A percentile compares a stretch with the other conserved stretches of the same genome.
phyloP scores from a whole-genome alignment of 2,113 vertebrate genomes.

The Perca schrenkii region DNA sequence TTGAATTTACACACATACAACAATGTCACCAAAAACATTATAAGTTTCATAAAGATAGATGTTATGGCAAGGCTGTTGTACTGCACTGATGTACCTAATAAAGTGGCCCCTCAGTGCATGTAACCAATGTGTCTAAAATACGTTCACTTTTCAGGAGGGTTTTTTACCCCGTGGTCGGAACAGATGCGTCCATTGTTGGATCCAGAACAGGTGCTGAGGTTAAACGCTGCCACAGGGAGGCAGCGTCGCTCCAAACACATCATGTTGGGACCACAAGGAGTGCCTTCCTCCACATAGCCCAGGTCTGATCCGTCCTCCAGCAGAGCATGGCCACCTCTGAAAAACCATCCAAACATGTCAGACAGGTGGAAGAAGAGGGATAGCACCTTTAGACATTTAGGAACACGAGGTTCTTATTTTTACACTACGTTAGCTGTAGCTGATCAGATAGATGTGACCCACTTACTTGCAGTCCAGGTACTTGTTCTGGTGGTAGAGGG shows the following conservation, averaged over 20 bases:
- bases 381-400: not conserved
- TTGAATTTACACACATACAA: too few species aligned
- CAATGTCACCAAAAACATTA: not conserved
- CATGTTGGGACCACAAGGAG: conserved; percentile 95
- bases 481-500: conserved; percentile 94
- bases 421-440: not conserved
- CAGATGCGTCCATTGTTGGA: conserved; percentile 88
- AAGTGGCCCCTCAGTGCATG: not conserved
- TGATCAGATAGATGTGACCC: not conserved
- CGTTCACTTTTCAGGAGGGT: not conserved
- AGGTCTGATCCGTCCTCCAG: conserved; percentile 93
- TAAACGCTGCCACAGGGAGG: conserved; percentile 91
- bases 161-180: conserved; percentile 91
- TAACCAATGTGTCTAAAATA: not conserved
- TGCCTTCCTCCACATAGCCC: conserved; percentile 95
- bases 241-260: conserved; percentile 94
- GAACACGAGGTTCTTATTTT: accelerated
- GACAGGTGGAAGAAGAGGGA: not conserved
- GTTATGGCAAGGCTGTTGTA: not conserved
- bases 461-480: conserved; percentile 94
- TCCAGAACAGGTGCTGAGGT: conserved; percentile 92
- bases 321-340: conserved; percentile 93
- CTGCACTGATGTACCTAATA: not conserved
- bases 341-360: not conserved
- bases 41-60: not conserved